A percentile compares a stretch with the other conserved stretches of the same genome.
These are phyloP conservation scores for Hylomyscus alleni DNA, from an alignment of 2,797 vertebrate genomes.

Conservation along the genomic window DNA sequence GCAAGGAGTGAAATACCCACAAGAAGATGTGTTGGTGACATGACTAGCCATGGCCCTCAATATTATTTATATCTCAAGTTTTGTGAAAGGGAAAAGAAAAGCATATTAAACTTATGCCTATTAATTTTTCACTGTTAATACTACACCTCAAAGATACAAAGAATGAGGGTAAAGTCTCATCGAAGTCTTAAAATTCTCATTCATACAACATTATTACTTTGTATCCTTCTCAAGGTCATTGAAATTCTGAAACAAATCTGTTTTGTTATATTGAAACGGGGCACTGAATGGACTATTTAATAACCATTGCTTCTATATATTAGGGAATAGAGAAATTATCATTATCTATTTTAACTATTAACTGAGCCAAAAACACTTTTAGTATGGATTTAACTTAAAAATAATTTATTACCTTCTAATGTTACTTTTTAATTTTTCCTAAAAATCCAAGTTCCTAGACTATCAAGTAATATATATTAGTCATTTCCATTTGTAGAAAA, in stretches of 20 bases:
- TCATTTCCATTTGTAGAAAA: constrained; percentile 39
- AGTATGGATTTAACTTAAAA: constrained; percentile 45
- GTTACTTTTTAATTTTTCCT: constrained; percentile 17
- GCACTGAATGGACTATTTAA: background rate
- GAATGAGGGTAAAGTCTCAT: background rate
- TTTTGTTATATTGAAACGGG: constrained; percentile 27
- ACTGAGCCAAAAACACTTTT: constrained; percentile 45
- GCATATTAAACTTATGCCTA: background rate
- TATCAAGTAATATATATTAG: constrained; percentile 34
- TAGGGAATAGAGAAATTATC: constrained; percentile 18
- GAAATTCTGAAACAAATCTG: background rate
- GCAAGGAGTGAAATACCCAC: background rate
- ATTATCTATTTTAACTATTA: constrained; percentile 57
- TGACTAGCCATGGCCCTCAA: background rate
- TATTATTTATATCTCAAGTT: background rate
- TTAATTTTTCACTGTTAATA: constrained; percentile 56
- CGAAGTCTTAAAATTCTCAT: background rate
- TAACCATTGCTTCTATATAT: constrained; percentile 16
- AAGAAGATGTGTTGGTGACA: background rate
- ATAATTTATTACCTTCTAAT: constrained; percentile 51
- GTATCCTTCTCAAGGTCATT: constrained; percentile 14
- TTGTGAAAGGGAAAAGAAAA: constrained; percentile 44
- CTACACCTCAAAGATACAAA: background rate
- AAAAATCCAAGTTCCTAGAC: constrained; percentile 24
- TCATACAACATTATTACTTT: background rate